These are phyloP conservation scores for Oscheius sp. DNA, from an alignment of 2,888 invertebrate genomes.

Conservation along the genomic window DNA sequence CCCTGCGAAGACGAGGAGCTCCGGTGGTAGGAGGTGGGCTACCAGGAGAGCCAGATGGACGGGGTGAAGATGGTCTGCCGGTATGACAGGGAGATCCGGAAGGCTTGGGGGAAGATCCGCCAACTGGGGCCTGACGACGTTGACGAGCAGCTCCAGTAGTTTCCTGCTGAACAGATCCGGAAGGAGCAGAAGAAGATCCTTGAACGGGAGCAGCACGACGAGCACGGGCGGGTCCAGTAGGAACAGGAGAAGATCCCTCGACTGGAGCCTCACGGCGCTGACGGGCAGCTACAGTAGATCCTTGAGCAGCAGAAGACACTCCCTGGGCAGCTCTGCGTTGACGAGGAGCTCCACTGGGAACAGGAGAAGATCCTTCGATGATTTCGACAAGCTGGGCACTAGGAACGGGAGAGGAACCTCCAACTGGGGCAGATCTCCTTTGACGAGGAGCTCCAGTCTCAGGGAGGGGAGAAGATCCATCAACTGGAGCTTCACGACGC, in stretches of 20 bases:
- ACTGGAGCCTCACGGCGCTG: neutral
- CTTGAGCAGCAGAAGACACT: neutral
- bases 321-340: constrained; percentile 1
- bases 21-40: no score
- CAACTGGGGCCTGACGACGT: neutral
- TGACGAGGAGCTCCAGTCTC: no score
- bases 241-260: neutral
- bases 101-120: neutral
- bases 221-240: constrained; percentile 1
- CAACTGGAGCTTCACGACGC: no score
- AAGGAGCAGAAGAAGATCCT: neutral
- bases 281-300: neutral
- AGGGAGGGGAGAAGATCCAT: no score
- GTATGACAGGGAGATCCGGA: neutral
- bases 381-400: no score
- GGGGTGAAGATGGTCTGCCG: no score
- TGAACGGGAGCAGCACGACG: neutral
- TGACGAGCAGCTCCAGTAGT: constrained; percentile 22
- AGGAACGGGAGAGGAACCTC: no score
- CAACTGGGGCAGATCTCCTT: no score
- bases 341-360: constrained; percentile 12
- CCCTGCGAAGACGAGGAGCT: no score
- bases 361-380: neutral
- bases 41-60: no score
- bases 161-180: neutral